Evolutionary conservation across 2,888 invertebrate genomes (phyloP), one percentile per base, ranked within the genome.

Genomic region (Caenorhabditis wallacei): DNA sequence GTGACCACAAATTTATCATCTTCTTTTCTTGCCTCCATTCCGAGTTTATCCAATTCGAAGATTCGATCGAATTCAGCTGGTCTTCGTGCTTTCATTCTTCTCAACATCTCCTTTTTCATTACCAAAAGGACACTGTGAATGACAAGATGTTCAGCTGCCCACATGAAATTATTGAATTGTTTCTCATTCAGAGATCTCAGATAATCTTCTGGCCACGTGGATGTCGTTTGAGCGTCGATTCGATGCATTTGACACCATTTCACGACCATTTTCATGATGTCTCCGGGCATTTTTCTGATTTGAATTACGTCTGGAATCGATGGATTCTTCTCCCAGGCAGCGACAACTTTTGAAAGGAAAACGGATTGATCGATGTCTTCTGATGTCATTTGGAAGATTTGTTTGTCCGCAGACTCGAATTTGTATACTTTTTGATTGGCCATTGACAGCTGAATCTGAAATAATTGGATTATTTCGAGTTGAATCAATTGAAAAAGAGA

Each of bases 191-290:
- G 1, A 4, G 46, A 48, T n/a, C n/a, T 43, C 43, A 61, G 11
- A 26, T 43, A 61, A n/a, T 61, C 61, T 16, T 16, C 43, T n/a
- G 24, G 24, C 61, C 61, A 61, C 16, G 24, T 61, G 22, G 61
- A 61, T 37, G 61, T 61, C 2, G 43, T 7, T 61, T 8, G 61
- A 22, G 5, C 16, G 7, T 61, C 22, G n/a, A 61, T 26, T n/a
- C 61, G 61, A 43, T n/a, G 20, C 43, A 43, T 24, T 7, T 61
- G 26, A 26, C 18, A 26, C 61, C 61, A 61, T 43, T 24, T 46
- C 18, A 18, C 46, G 18, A 48, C 18, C 5, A 7, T 7, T 48
- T 48, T 18, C 18, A 48, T 4, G 13, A 48, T 18, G 1, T 18
- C 46, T 48, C 46, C 46, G 3, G 18, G 5, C 7, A 48, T 18